Base-by-base conservation (phyloP, 2,888 invertebrate species). In the Adineta ricciae region DNA sequence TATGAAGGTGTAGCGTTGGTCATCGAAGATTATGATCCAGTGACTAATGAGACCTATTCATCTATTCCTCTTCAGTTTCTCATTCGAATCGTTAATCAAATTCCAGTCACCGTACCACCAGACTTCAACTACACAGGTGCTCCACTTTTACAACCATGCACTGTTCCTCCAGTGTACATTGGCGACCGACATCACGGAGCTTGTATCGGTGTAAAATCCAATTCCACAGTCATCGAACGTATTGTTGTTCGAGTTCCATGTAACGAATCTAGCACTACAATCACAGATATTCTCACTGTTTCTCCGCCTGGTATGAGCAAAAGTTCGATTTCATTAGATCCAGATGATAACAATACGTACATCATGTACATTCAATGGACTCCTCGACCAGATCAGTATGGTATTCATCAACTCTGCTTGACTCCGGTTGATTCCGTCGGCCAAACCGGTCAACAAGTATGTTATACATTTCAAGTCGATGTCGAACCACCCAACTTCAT, bases 41-140 rank as follows among this genome's bases (percentile, higher is more conserved):
- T 46, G 4, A 11, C 7, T 38, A 38, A 21, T 11, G 4, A 36
- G 24, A n/a, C n/a, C 7, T 38, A 38, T 5, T 73, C 73, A 21
- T 73, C 73, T 24, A 73, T 73, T 73, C 73, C 73, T 9, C 38
- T 73, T 38, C 73, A 73, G 4, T 73, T 73, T 41, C 73, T 73
- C 11, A 73, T 73, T 73, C 73, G 38, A 8, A 73, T 73, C 38
- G 73, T 73, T 11, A 9, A 64, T 54, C 1, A 54, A 1, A n/a
- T 11, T 46, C 46, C 5, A 46, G 46, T 46, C 5, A 46, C 46
- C 11, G 8, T 46, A 46, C 5, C 11, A 11, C 46, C 46, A 46
- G 11, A 5, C 5, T 46, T 46, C 8, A 46, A 46, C 11, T 5
- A 46, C 11, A 46, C 46, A 8, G 46, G 46, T 46, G 46, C 11